Evolutionary conservation across 2,113 vertebrate genomes (phyloP).

Genomic region (Aix galericulata): DNA sequence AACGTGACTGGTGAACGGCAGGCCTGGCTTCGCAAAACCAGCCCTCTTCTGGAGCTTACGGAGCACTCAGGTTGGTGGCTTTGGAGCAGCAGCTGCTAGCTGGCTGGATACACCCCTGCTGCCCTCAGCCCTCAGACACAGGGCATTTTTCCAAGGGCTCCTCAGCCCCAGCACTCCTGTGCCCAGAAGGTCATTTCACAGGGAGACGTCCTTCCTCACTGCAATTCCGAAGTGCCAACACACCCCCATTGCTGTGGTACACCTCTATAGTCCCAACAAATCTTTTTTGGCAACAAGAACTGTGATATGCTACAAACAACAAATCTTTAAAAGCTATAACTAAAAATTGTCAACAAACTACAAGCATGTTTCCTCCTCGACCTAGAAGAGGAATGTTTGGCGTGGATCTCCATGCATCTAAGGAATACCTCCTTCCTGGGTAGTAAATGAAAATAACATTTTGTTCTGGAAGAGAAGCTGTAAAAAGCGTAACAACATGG

Average conservation of each 20-base stretch:
- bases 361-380: neutral
- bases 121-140: neutral
- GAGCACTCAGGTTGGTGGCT: neutral
- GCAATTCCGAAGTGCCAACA: rapidly evolving
- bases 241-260: no score
- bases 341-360: neutral
- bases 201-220: neutral
- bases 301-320: neutral
- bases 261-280: neutral
- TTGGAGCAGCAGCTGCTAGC: neutral
- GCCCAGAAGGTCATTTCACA: neutral
- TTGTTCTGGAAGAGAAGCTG: neutral
- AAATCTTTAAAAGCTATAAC: neutral
- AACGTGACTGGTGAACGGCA: neutral
- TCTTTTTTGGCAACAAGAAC: neutral
- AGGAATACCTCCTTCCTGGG: neutral
- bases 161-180: rapidly evolving
- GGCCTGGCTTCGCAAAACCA: neutral
- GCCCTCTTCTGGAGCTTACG: neutral
- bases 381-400: neutral
- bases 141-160: neutral
- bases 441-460: neutral
- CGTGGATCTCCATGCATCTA: neutral
- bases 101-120: neutral
- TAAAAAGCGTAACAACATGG: rapidly evolving